Evolutionary conservation across 1,140 invertebrate species (phyloP).

Genomic region (Caenorhabditis latens): DNA sequence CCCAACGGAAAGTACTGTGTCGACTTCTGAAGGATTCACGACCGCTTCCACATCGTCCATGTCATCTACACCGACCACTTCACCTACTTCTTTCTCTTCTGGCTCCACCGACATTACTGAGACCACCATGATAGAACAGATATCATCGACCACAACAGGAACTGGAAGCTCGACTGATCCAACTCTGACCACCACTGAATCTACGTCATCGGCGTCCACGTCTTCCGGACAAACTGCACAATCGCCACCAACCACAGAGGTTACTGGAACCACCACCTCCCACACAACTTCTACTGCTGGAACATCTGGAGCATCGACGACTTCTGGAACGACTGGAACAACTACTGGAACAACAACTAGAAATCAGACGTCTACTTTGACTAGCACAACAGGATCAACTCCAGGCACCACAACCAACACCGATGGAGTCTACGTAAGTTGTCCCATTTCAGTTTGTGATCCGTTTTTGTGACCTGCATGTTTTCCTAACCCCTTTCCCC

Average conservation of each 20-base stretch:
- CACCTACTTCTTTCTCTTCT: background rate
- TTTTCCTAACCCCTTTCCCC: background rate
- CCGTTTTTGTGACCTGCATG: background rate
- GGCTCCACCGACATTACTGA: too few species aligned
- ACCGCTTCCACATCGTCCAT: background rate
- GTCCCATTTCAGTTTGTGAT: background rate
- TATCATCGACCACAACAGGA: background rate
- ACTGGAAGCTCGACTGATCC: background rate
- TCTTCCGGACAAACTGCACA: background rate
- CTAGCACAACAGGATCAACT: background rate
- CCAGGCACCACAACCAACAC: background rate
- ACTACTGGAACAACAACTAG: too few species aligned
- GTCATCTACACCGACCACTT: background rate
- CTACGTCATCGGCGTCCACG: background rate
- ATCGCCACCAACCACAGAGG: background rate
- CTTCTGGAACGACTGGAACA: too few species aligned
- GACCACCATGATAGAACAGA: background rate
- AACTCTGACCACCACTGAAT: background rate
- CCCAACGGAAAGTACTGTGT: too few species aligned
- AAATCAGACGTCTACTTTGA: background rate
- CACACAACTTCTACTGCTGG: background rate
- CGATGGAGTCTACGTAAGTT: slow-evolving; percentile 15
- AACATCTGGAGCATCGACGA: background rate
- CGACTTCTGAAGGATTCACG: background rate
- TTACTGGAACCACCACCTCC: background rate